phyloP scores from a whole-genome alignment of 2,888 invertebrate species.

The Pyrrhia umbra region DNA sequence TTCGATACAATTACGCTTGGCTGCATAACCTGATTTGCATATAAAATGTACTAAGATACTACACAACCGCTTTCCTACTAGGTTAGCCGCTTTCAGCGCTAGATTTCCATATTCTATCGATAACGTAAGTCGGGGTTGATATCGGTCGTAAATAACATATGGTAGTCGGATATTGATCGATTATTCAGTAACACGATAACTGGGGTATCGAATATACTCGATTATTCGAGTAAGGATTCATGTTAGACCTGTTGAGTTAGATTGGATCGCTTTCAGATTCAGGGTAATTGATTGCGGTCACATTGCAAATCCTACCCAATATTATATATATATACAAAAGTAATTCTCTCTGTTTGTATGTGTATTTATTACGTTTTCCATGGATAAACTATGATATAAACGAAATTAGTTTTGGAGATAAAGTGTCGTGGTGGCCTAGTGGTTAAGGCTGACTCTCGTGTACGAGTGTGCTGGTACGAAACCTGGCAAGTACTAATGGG shows the following conservation, averaged over 20 bases:
- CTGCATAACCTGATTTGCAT: conserved; percentile 44
- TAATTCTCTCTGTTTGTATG: not conserved
- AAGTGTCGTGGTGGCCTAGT: no score
- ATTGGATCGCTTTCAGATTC: not conserved
- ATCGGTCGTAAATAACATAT: conserved; percentile 30
- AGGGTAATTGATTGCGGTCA: not conserved
- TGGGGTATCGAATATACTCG: not conserved
- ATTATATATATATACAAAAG: not conserved
- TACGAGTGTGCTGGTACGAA: no score
- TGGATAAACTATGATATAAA: no score
- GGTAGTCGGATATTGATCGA: conserved; percentile 25
- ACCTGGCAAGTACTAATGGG: no score
- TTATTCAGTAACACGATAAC: conserved; percentile 21
- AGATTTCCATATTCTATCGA: conserved; percentile 32
- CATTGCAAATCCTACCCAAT: not conserved
- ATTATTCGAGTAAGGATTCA: not conserved
- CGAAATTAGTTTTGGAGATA: no score
- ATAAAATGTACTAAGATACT: conserved; percentile 34
- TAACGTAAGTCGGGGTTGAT: conserved; percentile 14
- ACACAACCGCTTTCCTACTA: conserved; percentile 22
- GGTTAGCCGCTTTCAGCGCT: conserved; percentile 36
- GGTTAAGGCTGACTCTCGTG: no score
- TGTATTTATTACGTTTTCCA: not conserved
- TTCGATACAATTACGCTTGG: conserved; percentile 31
- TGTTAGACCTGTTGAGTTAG: not conserved